Evolutionary conservation across 2,113 vertebrate genomes (phyloP), one percentile per base, ranked within the genome.

Genomic region (Cricetomys ansorgei): DNA sequence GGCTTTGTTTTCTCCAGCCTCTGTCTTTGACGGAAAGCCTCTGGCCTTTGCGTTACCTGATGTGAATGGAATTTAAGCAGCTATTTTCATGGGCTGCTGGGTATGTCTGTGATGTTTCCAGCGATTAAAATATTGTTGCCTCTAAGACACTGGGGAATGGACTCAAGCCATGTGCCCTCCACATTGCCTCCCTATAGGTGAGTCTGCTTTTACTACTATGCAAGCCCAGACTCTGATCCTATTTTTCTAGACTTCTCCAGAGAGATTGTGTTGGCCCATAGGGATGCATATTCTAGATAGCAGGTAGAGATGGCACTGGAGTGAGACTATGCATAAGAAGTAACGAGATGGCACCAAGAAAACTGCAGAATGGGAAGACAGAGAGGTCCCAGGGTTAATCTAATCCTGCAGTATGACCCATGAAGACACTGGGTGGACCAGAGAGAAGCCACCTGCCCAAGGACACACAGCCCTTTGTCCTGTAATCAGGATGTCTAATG

Each of bases 41-140:
- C 94, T 76, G 91, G 17, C 75, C 91, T 96, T 50, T 37, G 25
- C 34, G 31, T 70, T 29, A 15, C 59, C 65, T 80, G 57, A 65
- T n/a, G 70, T 48, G 73, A 81, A 23, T 25, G 34, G 29, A 89
- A 88, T 72, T 85, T 57, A 7, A 94, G 25, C 19, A 81, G 53
- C 77, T 67, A 5, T 57, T 80, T 75, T 29, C 50, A 45, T 5
- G 65, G 1, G 34, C 40, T 91, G 81, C 50, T 76, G n/a, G 72
- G 21, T 55, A 50, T 19, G 40, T 31, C 2, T 73, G 7, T n/a
- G 62, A 17, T 77, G 16, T 64, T 83, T 79, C 64, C 6, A 23
- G 45, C 40, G 79, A 88, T 57, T 73, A 94, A 62, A 93, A 75
- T 57, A 64, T n/a, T 86, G 86, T 92, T 65, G 48, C 40, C 57